Percentiles rank a stretch among this genome's conserved stretches.
Conservation (phyloP, 2,888 invertebrate species). For the Apantesis nais region DNA sequence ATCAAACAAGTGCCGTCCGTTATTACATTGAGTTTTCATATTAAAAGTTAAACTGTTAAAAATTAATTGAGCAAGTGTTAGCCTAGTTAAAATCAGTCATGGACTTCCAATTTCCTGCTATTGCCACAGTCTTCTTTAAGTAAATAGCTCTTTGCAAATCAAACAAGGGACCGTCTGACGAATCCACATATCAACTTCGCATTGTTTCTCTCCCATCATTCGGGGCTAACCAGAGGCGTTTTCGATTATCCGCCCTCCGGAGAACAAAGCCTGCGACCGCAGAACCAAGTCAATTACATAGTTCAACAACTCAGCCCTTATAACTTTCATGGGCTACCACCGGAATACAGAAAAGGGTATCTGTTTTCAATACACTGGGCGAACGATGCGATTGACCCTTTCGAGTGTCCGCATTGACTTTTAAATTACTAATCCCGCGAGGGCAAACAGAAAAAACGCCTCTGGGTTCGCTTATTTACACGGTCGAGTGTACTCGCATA, state of each 20-base stretch:
- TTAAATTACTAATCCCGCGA: conserved; percentile 85
- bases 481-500: conserved; percentile 81
- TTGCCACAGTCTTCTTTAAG: conserved; percentile 74
- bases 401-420: conserved; percentile 85
- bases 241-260: conserved; percentile 82
- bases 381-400: conserved; percentile 83
- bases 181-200: conserved; percentile 84
- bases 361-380: conserved; percentile 82
- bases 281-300: conserved; percentile 86
- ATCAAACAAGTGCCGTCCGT: conserved; percentile 55
- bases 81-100: conserved; percentile 62
- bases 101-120: conserved; percentile 79
- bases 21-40: conserved; percentile 67
- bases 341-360: conserved; percentile 85
- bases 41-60: conserved; percentile 62
- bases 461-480: conserved; percentile 77
- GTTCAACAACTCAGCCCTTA: conserved; percentile 86
- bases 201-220: conserved; percentile 82
- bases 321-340: conserved; percentile 84
- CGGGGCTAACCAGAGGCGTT: conserved; percentile 83
- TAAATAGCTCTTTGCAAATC: conserved; percentile 84
- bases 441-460: conserved; percentile 79
- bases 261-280: conserved; percentile 84
- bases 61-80: conserved; percentile 80
- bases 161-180: conserved; percentile 81